These are phyloP conservation scores for Gallinago solitaria DNA, from an alignment of 2,797 vertebrate genomes.

Conservation along the genomic window DNA sequence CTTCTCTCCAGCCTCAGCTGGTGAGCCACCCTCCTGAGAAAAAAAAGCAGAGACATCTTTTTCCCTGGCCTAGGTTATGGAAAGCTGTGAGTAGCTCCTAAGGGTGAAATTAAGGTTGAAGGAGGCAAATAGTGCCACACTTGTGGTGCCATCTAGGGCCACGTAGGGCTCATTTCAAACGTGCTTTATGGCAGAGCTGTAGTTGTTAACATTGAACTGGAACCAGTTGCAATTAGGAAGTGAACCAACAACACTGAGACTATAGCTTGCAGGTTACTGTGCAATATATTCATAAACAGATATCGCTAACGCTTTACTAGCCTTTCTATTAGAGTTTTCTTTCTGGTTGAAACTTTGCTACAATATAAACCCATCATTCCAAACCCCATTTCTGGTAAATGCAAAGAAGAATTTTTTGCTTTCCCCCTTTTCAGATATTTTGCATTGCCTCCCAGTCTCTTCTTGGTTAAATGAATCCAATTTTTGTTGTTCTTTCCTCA, in stretches of 20 bases:
- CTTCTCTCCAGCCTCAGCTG: background rate
- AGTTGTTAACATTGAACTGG: background rate
- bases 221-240: background rate
- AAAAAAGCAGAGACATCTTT: background rate
- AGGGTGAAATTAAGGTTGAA: background rate
- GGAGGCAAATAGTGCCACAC: background rate
- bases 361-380: background rate
- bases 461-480: background rate
- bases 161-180: background rate
- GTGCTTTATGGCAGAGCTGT: background rate
- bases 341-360: background rate
- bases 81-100: background rate
- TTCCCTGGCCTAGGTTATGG: background rate
- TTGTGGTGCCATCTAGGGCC: background rate
- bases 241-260: background rate
- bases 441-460: background rate
- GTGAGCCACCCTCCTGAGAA: background rate
- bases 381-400: background rate
- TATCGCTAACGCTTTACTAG: background rate
- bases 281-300: background rate
- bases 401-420: background rate
- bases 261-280: background rate
- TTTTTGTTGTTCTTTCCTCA: background rate
- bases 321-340: background rate
- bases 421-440: background rate